Percentiles rank a stretch among this genome's conserved stretches.
phyloP scores from a whole-genome alignment of 2,888 invertebrate genomes.

The Sarcophaga subvicina region DNA sequence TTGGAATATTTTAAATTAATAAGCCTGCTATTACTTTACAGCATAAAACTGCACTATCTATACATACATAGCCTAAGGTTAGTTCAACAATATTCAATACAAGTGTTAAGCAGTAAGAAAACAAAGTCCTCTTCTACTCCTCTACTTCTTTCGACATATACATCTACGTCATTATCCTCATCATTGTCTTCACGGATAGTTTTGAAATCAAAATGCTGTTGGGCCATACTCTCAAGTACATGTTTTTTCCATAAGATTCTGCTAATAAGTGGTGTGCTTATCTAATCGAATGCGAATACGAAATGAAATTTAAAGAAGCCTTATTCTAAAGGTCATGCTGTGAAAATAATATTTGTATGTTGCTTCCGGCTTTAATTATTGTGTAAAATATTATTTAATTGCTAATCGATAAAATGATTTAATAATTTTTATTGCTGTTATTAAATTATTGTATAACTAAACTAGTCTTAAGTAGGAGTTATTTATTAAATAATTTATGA shows the following conservation, averaged over 20 bases:
- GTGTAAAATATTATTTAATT: not conserved
- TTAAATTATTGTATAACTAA: constrained; percentile 5
- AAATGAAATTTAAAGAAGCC: constrained; percentile 1
- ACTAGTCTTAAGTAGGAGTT: constrained; percentile 11
- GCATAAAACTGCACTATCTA: constrained; percentile 12
- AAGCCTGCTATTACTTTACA: constrained; percentile 8
- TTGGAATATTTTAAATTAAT: constrained; percentile 44
- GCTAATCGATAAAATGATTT: not conserved
- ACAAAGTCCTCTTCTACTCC: not conserved
- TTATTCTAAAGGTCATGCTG: constrained; percentile 57
- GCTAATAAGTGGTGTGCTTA: constrained; percentile 23
- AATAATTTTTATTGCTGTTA: constrained; percentile 33
- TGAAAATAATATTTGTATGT: constrained; percentile 53
- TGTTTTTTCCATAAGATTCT: not conserved
- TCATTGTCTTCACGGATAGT: not conserved
- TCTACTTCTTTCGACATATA: not conserved
- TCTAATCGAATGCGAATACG: constrained; percentile 49
- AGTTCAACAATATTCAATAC: not conserved
- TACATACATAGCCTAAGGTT: constrained; percentile 29
- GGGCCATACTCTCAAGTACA: not conserved
- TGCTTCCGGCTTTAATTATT: constrained; percentile 61
- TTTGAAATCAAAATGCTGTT: not conserved
- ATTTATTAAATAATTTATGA: constrained; percentile 16
- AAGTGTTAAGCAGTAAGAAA: constrained; percentile 15
- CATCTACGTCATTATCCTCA: not conserved